Percentiles rank a stretch among this genome's conserved stretches.
phyloP scores from a whole-genome alignment of 2,113 vertebrate species.

The Pogona vitticeps region DNA sequence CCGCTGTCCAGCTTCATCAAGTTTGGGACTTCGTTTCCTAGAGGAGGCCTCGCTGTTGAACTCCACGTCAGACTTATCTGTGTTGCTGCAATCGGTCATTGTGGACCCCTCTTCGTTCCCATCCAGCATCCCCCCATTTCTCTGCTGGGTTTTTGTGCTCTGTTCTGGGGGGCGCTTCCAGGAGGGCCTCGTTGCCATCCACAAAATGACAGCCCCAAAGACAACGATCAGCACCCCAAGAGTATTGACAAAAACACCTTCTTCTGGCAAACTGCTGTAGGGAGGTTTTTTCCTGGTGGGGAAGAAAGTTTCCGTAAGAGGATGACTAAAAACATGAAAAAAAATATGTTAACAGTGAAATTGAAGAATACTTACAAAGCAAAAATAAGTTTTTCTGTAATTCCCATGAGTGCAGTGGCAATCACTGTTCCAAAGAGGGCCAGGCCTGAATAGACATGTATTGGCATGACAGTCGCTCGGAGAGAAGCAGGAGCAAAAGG shows the following conservation, averaged over 20 bases:
- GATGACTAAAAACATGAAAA: slow-evolving; percentile 7
- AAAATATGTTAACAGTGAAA: slow-evolving; percentile 8
- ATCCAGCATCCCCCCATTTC: slow-evolving; percentile 54
- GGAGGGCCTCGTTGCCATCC: slow-evolving; percentile 86
- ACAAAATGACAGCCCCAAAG: slow-evolving; percentile 86
- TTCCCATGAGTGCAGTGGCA: slow-evolving; percentile 88
- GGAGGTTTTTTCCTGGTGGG: slow-evolving; percentile 46
- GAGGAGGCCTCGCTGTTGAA: slow-evolving; percentile 69
- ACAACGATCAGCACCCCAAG: slow-evolving; percentile 86
- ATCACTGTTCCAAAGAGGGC: slow-evolving; percentile 87
- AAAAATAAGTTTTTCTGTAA: slow-evolving; percentile 96
- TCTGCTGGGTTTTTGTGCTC: slow-evolving; percentile 53
- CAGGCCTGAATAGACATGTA: slow-evolving; percentile 89
- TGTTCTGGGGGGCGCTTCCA: slow-evolving; percentile 91
- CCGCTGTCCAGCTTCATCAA: slow-evolving; percentile 79
- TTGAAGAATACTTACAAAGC: slow-evolving; percentile 83
- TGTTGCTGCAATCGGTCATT: slow-evolving; percentile 54
- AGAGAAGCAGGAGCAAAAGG: slow-evolving; percentile 82
- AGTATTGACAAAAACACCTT: slow-evolving; percentile 87
- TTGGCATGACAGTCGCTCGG: slow-evolving; percentile 83
- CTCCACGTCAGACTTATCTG: slow-evolving; percentile 71
- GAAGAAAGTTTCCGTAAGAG: background rate
- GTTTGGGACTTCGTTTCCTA: slow-evolving; percentile 80
- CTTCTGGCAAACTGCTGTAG: slow-evolving; percentile 85
- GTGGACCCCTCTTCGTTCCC: slow-evolving; percentile 63